Conservation (phyloP, 2,113 vertebrate genomes). For the Brachionichthys hirsutus region DNA sequence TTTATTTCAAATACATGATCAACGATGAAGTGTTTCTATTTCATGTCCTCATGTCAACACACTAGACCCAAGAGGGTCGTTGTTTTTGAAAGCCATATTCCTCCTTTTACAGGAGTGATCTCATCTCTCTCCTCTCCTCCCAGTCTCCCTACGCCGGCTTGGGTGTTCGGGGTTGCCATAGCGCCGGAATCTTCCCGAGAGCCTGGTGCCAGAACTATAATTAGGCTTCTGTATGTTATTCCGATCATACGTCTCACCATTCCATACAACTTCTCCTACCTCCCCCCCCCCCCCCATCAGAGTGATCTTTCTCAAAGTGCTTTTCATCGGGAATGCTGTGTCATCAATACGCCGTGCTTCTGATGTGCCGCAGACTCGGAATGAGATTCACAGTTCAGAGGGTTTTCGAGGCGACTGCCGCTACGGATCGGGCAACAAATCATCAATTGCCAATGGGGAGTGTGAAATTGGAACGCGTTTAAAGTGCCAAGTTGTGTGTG, state of each 20-base stretch:
- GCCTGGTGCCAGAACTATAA: slow-evolving; percentile 56
- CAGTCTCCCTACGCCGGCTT: slow-evolving; percentile 7
- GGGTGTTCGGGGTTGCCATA: slow-evolving; percentile 56
- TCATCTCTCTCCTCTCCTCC: slow-evolving; percentile 22
- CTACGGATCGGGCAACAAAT: neutral
- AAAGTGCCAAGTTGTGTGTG: slow-evolving; percentile 37
- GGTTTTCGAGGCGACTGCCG: slow-evolving; percentile 31
- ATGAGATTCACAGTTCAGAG: slow-evolving; percentile 35
- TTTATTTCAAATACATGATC: too few species aligned
- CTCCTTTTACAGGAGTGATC: slow-evolving; percentile 29
- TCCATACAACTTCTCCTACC: neutral
- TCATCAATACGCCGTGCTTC: slow-evolving; percentile 13
- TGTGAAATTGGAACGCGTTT: slow-evolving; percentile 56
- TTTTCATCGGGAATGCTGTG: slow-evolving; percentile 6
- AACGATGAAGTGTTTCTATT: too few species aligned
- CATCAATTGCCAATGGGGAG: slow-evolving; percentile 36
- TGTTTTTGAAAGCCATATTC: slow-evolving; percentile 34
- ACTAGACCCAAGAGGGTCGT: slow-evolving; percentile 26
- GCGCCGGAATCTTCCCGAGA: slow-evolving; percentile 39
- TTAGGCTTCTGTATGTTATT: slow-evolving; percentile 48
- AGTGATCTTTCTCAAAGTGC: slow-evolving; percentile 5
- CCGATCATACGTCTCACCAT: slow-evolving; percentile 8
- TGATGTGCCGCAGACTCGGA: slow-evolving; percentile 17
- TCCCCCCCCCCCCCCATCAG: slow-evolving; percentile 23
- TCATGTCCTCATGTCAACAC: neutral